Evolutionary conservation across 2,888 invertebrate genomes (phyloP).

Genomic region (Abscondita cerata): DNA sequence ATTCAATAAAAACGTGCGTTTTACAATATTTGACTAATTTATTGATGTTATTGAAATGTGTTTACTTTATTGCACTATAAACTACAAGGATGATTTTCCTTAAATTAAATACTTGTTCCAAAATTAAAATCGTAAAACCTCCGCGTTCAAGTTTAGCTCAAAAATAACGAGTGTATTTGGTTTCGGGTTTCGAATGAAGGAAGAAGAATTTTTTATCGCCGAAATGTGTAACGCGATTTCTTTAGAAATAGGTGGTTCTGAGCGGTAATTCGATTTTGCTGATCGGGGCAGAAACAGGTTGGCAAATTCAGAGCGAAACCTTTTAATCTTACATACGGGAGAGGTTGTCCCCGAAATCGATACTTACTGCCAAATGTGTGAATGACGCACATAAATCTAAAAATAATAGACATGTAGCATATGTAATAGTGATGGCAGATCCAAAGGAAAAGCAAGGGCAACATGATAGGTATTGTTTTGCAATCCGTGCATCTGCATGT

Average conservation of each 20-base stretch:
- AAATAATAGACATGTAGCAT: constrained; percentile 42
- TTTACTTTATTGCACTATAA: constrained; percentile 6
- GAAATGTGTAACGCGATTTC: too few relatives aligned
- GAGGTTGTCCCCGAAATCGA: constrained; percentile 2
- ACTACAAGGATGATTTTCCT: constrained; percentile 1
- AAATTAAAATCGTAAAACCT: constrained; percentile 9
- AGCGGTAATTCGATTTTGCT: too few relatives aligned
- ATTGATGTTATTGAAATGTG: too few relatives aligned
- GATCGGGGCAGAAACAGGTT: too few relatives aligned
- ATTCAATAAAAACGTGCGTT: too few relatives aligned
- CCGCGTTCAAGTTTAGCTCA: background rate
- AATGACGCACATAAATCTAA: constrained; percentile 51
- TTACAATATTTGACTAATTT: too few relatives aligned
- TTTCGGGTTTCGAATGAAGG: too few relatives aligned
- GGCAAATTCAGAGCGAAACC: too few relatives aligned
- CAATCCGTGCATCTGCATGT: constrained; percentile 15
- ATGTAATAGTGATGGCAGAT: constrained; percentile 13
- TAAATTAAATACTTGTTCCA: background rate
- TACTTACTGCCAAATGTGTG: constrained; percentile 42
- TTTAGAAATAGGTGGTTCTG: too few relatives aligned
- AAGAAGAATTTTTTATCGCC: too few relatives aligned
- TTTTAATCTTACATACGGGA: too few relatives aligned
- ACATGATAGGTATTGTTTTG: constrained; percentile 19
- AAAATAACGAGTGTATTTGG: too few relatives aligned
- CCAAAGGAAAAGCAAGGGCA: constrained; percentile 20